These are phyloP conservation scores for Redunca redunca DNA, from an alignment of 2,113 vertebrate species.

Conservation along the genomic window DNA sequence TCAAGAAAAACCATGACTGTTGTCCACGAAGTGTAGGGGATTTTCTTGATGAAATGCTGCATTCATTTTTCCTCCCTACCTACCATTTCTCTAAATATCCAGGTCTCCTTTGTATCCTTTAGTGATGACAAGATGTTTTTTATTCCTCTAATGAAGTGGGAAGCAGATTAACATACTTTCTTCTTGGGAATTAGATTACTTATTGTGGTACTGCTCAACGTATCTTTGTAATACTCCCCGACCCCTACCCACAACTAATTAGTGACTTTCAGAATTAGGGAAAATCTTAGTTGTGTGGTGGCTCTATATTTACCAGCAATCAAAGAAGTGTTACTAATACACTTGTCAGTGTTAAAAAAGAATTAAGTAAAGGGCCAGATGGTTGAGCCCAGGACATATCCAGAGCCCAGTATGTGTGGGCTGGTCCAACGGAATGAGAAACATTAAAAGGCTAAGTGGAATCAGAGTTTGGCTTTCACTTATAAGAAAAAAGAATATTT, in stretches of 20 bases:
- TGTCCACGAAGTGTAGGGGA: neutral
- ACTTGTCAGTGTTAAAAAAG: slow-evolving; percentile 61
- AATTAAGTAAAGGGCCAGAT: slow-evolving; percentile 47
- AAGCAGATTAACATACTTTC: neutral
- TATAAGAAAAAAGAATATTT: slow-evolving; percentile 12
- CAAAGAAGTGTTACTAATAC: slow-evolving; percentile 49
- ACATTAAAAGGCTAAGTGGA: slow-evolving; percentile 35
- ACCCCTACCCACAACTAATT: slow-evolving; percentile 34
- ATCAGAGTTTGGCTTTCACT: slow-evolving; percentile 31
- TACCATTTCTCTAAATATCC: neutral
- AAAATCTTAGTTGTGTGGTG: slow-evolving; percentile 22
- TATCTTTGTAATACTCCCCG: slow-evolving; percentile 27
- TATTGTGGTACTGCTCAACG: slow-evolving; percentile 17
- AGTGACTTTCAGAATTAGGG: slow-evolving; percentile 53
- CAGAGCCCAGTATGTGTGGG: slow-evolving; percentile 37
- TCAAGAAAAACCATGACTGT: neutral
- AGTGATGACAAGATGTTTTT: slow-evolving; percentile 41
- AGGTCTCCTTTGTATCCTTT: neutral
- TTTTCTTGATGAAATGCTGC: neutral
- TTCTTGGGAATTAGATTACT: neutral
- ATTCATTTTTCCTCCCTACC: neutral
- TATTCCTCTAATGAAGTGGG: slow-evolving; percentile 26
- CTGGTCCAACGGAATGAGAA: slow-evolving; percentile 28
- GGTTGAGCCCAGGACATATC: slow-evolving; percentile 30
- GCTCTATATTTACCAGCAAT: slow-evolving; percentile 40